A percentile compares a stretch with the other conserved stretches of the same genome.
phyloP scores from a whole-genome alignment of 2,113 vertebrate species.

The Alectura lathami region DNA sequence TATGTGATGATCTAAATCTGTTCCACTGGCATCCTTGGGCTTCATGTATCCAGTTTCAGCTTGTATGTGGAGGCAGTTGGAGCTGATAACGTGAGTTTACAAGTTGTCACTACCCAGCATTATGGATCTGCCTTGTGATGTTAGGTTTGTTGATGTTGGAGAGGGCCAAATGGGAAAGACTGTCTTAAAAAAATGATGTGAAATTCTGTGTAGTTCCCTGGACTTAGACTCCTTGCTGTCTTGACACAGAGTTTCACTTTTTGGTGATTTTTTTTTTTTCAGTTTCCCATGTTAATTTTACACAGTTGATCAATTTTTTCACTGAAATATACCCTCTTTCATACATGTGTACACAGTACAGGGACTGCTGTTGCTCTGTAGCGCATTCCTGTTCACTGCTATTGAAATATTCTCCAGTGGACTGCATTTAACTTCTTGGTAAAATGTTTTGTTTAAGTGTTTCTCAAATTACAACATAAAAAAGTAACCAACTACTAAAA shows the following conservation, averaged over 20 bases:
- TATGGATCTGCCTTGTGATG: neutral
- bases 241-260: neutral
- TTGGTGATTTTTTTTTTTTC: neutral
- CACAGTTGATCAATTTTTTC: neutral
- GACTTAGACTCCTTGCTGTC: neutral
- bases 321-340: neutral
- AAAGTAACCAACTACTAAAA: neutral
- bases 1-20: conserved; percentile 44
- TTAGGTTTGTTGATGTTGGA: conserved; percentile 56
- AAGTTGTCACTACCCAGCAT: neutral
- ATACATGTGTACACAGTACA: neutral
- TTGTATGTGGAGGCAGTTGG: neutral
- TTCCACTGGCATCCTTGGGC: conserved; percentile 24
- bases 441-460: neutral
- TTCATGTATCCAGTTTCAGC: conserved; percentile 52
- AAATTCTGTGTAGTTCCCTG: neutral
- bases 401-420: neutral
- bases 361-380: neutral
- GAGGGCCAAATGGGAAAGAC: neutral
- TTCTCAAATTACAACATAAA: neutral
- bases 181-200: neutral
- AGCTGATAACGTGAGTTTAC: neutral
- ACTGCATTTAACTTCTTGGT: neutral
- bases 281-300: neutral
- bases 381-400: neutral